Evolutionary conservation across 1,140 invertebrate species (phyloP).

Genomic region (Drosophila bifasciata): DNA sequence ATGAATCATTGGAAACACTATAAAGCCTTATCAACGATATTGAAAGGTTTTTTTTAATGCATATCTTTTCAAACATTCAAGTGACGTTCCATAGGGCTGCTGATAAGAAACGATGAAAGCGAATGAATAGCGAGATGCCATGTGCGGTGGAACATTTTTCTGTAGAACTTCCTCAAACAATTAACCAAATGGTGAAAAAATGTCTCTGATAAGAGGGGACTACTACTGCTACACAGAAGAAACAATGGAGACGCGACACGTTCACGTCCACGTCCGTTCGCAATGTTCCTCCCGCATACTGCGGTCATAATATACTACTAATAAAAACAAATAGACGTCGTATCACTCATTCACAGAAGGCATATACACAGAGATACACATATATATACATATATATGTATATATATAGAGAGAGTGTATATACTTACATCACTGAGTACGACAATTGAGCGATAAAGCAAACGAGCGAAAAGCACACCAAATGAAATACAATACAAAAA

Average conservation of each 20-base stretch:
- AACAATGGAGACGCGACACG: constrained; percentile 29
- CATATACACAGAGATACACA: background rate
- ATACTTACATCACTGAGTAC: constrained; percentile 8
- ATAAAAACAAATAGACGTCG: constrained; percentile 57
- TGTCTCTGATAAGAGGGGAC: constrained; percentile 53
- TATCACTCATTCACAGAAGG: constrained; percentile 21
- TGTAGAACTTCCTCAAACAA: constrained; percentile 68
- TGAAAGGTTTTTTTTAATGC: constrained; percentile 11
- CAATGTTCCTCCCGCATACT: constrained; percentile 11
- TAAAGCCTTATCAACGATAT: background rate
- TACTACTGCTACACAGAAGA: constrained; percentile 5
- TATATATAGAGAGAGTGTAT: constrained; percentile 18
- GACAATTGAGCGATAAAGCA: constrained; percentile 53
- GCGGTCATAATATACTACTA: constrained; percentile 38
- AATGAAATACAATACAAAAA: constrained; percentile 39
- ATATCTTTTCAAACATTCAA: constrained; percentile 24
- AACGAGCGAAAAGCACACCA: constrained; percentile 3
- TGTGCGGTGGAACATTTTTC: constrained; percentile 2
- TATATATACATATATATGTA: background rate
- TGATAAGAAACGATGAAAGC: constrained; percentile 42
- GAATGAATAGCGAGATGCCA: background rate
- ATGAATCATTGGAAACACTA: background rate
- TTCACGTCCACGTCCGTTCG: constrained; percentile 11
- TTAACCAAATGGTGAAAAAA: constrained; percentile 64
- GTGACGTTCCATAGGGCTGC: constrained; percentile 36